These are phyloP conservation scores for Penaeus chinensis DNA, from an alignment of 1,140 invertebrate species.

Conservation along the genomic window DNA sequence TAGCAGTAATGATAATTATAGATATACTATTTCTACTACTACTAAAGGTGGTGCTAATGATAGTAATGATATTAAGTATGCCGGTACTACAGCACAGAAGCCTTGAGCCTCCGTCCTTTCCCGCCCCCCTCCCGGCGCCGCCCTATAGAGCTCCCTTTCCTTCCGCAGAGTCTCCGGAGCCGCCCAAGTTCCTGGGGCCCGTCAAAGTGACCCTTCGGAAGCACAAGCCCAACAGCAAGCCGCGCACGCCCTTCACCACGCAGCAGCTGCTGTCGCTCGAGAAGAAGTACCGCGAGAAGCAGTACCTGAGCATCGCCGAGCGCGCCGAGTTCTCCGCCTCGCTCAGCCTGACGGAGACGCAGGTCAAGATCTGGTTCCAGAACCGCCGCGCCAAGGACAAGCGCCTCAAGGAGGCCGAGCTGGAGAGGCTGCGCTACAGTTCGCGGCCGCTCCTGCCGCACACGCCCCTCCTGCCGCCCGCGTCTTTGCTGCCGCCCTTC, in stretches of 20 bases:
- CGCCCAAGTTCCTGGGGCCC: constrained; percentile 49
- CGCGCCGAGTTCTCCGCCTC: constrained; percentile 56
- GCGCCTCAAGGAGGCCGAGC: constrained; percentile 52
- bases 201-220: constrained; percentile 49
- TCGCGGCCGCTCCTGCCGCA: constrained; percentile 49
- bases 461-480: constrained; percentile 44
- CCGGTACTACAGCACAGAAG: no score
- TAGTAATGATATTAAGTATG: no score
- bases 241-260: constrained; percentile 57
- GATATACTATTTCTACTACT: no score
- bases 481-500: constrained; percentile 49
- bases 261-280: constrained; percentile 53
- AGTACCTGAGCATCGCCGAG: constrained; percentile 55
- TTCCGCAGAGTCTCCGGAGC: constrained; percentile 46
- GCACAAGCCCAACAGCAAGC: constrained; percentile 59
- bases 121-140: no score
- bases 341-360: constrained; percentile 56
- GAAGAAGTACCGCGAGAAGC: constrained; percentile 58
- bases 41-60: no score
- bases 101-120: no score
- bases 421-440: constrained; percentile 48
- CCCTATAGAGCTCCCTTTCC: background rate
- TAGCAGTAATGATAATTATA: no score
- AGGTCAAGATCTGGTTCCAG: constrained; percentile 58
- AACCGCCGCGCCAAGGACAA: constrained; percentile 54